Conservation (phyloP, 2,888 invertebrate species). For the Alentia gelatinosa region DNA sequence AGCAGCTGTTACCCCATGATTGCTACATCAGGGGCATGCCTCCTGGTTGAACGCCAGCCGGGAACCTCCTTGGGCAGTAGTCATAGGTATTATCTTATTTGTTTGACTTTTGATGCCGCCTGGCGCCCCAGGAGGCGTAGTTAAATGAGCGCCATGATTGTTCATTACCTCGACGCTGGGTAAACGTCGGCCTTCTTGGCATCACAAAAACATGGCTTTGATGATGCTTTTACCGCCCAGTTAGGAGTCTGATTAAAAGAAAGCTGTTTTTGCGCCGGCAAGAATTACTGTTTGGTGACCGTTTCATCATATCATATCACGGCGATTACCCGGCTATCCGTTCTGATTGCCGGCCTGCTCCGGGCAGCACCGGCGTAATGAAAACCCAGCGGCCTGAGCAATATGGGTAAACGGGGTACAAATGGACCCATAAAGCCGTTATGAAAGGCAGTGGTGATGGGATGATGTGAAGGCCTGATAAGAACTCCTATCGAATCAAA, state of each 20-base stretch:
- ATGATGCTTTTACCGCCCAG: slow-evolving; percentile 21
- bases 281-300: slow-evolving; percentile 21
- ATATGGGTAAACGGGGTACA: neutral
- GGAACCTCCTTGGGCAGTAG: slow-evolving; percentile 34
- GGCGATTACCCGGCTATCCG: slow-evolving; percentile 37
- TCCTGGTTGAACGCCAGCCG: neutral
- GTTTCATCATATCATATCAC: slow-evolving; percentile 52
- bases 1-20: neutral
- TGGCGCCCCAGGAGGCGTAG: neutral
- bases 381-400: neutral
- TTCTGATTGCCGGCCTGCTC: neutral
- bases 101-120: slow-evolving; percentile 43
- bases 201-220: slow-evolving; percentile 46
- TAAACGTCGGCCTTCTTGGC: neutral
- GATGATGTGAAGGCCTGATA: neutral
- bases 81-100: slow-evolving; percentile 51
- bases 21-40: neutral
- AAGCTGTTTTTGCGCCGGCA: neutral
- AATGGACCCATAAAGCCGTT: slow-evolving; percentile 35
- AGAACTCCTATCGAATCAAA: slow-evolving; percentile 24
- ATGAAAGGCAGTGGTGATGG: slow-evolving; percentile 40
- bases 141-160: slow-evolving; percentile 30
- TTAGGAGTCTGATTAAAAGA: slow-evolving; percentile 49
- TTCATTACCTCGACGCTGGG: slow-evolving; percentile 19
- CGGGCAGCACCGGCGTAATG: neutral